These are phyloP conservation scores for Falco peregrinus DNA, from an alignment of 2,797 vertebrate genomes.

Conservation along the genomic window DNA sequence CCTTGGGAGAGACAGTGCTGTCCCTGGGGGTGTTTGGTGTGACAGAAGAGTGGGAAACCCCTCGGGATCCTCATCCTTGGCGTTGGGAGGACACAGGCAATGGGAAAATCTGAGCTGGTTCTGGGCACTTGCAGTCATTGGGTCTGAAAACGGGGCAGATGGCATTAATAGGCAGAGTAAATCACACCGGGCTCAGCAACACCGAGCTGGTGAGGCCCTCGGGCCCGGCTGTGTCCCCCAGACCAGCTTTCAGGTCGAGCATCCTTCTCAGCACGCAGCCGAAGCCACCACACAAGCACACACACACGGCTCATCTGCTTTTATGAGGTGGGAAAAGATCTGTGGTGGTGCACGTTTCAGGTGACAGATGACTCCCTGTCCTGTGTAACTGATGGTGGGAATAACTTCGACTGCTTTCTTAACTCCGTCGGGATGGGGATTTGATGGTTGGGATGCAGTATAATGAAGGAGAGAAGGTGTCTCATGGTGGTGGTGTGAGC, in stretches of 20 bases:
- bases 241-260: not conserved
- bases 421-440: not conserved
- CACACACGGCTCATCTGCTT: not conserved
- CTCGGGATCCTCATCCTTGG: not conserved
- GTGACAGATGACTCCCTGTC: slow-evolving; percentile 1
- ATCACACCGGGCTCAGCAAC: not conserved
- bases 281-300: not conserved
- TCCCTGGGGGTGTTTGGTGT: not conserved
- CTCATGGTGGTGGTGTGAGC: not conserved
- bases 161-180: not conserved
- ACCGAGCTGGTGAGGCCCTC: not conserved
- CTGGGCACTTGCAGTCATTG: not conserved
- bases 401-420: not conserved
- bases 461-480: not conserved
- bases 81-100: not conserved
- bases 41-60: not conserved
- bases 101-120: not conserved
- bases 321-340: not conserved
- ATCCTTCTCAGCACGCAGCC: not conserved
- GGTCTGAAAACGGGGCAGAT: not conserved
- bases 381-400: not conserved
- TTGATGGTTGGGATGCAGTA: not conserved
- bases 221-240: not conserved
- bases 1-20: not conserved
- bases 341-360: not conserved